These are phyloP conservation scores for Lethocerus indicus DNA, from an alignment of 1,140 invertebrate species.

Conservation along the genomic window DNA sequence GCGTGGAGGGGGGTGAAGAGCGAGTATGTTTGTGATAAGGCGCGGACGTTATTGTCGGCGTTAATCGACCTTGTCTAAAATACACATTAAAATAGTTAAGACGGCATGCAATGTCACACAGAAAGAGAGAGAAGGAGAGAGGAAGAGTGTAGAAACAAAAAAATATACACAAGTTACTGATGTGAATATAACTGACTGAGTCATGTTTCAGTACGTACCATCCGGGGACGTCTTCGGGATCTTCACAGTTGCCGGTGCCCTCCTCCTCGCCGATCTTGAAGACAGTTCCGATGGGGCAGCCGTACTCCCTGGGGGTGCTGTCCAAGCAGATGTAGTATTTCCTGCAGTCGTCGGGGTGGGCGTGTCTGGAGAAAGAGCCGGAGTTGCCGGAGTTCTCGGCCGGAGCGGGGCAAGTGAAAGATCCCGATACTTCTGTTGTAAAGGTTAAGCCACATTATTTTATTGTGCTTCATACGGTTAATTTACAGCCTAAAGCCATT, in stretches of 20 bases:
- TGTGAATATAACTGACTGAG: background rate
- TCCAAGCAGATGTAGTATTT: constrained; percentile 91
- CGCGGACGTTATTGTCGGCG: too few relatives aligned
- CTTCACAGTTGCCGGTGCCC: constrained; percentile 79
- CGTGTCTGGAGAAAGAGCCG: constrained; percentile 84
- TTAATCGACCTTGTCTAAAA: too few relatives aligned
- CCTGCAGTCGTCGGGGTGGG: constrained; percentile 85
- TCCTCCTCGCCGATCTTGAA: constrained; percentile 85
- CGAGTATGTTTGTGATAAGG: too few relatives aligned
- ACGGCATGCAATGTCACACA: too few relatives aligned
- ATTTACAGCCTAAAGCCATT: too few relatives aligned
- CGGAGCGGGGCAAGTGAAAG: constrained; percentile 71
- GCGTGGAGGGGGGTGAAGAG: too few relatives aligned
- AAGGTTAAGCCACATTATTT: too few relatives aligned
- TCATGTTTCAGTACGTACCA: constrained; percentile 47
- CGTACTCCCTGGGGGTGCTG: constrained; percentile 77
- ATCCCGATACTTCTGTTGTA: constrained; percentile 65
- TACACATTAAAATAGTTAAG: too few relatives aligned
- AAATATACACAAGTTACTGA: too few relatives aligned
- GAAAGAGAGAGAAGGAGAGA: too few relatives aligned
- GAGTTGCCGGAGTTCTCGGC: constrained; percentile 60
- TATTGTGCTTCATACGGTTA: too few relatives aligned
- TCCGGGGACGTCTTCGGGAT: constrained; percentile 83
- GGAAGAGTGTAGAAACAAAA: too few relatives aligned
- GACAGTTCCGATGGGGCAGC: constrained; percentile 86